Conservation (phyloP, 1,140 invertebrate species). For the Conopomorpha cramerella region DNA sequence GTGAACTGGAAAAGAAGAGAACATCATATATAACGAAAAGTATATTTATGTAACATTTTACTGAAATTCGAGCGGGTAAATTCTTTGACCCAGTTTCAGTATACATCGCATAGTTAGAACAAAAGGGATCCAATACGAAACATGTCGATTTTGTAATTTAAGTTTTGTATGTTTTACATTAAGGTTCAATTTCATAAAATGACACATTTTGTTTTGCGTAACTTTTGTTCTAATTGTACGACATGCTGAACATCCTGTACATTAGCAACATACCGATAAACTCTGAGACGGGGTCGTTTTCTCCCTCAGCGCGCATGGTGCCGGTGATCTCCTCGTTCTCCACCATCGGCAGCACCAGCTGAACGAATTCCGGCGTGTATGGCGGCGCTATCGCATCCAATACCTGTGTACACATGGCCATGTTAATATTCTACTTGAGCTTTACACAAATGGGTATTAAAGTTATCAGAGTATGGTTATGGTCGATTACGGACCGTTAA, state of each 20-base stretch:
- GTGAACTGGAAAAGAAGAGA: conserved; percentile 67
- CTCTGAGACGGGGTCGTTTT: conserved; percentile 92
- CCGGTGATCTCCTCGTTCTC: conserved; percentile 98
- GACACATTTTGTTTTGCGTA: too few relatives aligned
- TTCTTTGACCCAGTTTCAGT: too few relatives aligned
- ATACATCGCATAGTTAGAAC: too few relatives aligned
- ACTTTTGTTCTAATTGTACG: too few relatives aligned
- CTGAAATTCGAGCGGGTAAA: too few relatives aligned
- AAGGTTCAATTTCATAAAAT: background rate
- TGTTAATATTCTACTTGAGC: too few relatives aligned
- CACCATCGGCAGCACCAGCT: conserved; percentile 94
- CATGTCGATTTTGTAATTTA: background rate
- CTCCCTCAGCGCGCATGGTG: conserved; percentile 85
- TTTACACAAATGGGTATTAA: too few relatives aligned
- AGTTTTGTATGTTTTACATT: background rate
- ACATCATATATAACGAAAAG: background rate
- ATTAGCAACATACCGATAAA: conserved; percentile 77
- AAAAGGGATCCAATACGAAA: background rate
- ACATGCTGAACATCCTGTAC: background rate
- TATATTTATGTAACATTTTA: background rate
- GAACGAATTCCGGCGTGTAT: conserved; percentile 93
- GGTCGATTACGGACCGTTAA: too few relatives aligned
- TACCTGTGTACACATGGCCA: conserved; percentile 77
- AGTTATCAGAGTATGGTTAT: too few relatives aligned
- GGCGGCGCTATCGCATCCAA: conserved; percentile 95